These are phyloP conservation scores for Poeciliopsis retropinna DNA, from an alignment of 2,113 vertebrate species.

Conservation along the genomic window DNA sequence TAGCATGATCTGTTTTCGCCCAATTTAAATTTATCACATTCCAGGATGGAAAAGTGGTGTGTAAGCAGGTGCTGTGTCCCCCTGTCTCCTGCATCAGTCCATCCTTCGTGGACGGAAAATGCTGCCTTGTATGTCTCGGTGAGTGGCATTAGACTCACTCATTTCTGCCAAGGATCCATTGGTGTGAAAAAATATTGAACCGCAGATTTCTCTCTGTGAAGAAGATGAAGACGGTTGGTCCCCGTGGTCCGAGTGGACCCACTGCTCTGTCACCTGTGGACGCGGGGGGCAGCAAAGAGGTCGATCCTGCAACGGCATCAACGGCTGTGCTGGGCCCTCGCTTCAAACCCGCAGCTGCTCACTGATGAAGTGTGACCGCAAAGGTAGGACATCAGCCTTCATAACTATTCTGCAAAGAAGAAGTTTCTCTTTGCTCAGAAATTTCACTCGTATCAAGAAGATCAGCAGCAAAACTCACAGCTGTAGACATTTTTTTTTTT, in stretches of 20 bases:
- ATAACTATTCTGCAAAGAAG: background rate
- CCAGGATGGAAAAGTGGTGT: slow-evolving; percentile 90
- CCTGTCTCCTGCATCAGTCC: slow-evolving; percentile 88
- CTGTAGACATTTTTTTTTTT: background rate
- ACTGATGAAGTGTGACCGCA: slow-evolving; percentile 87
- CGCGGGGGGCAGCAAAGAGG: slow-evolving; percentile 93
- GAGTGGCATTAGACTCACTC: slow-evolving; percentile 69
- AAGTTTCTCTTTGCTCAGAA: background rate
- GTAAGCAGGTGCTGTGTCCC: slow-evolving; percentile 89
- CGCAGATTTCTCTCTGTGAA: slow-evolving; percentile 14
- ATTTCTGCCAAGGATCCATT: background rate
- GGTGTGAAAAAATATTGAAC: background rate
- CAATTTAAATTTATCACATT: slow-evolving; percentile 27
- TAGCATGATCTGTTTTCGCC: slow-evolving; percentile 14
- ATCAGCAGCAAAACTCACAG: background rate
- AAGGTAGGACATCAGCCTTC: slow-evolving; percentile 78
- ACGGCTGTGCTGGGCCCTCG: slow-evolving; percentile 87
- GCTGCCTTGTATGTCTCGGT: slow-evolving; percentile 92
- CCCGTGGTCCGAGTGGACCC: slow-evolving; percentile 96
- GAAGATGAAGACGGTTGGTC: slow-evolving; percentile 92
- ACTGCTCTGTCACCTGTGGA: slow-evolving; percentile 92
- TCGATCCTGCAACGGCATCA: slow-evolving; percentile 90
- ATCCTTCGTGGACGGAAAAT: slow-evolving; percentile 87
- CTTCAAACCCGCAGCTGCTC: slow-evolving; percentile 94
- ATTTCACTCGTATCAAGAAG: background rate